A percentile compares a stretch with the other conserved stretches of the same genome.
Evolutionary conservation across 1,140 invertebrate genomes (phyloP).

Genomic region (Medauroidea extradentata): DNA sequence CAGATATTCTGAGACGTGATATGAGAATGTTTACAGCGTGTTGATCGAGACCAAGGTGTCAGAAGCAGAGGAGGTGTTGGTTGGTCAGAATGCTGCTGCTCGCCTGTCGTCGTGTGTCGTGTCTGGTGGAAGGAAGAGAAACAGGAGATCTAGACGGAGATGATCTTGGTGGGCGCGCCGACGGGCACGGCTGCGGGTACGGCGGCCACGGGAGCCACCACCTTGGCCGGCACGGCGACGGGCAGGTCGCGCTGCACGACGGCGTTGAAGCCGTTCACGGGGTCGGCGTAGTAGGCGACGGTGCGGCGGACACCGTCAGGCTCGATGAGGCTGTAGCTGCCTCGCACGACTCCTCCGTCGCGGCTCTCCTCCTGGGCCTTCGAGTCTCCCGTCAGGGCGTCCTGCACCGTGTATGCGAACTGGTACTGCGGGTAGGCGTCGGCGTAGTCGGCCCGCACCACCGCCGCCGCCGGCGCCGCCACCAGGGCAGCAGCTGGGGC

Average conservation of each 20-base stretch:
- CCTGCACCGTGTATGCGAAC: slow-evolving; percentile 51
- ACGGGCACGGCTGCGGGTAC: not conserved
- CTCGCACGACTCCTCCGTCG: slow-evolving; percentile 49
- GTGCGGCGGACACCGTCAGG: slow-evolving; percentile 30
- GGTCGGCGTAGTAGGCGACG: slow-evolving; percentile 25
- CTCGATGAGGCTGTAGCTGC: slow-evolving; percentile 43
- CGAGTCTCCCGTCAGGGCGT: slow-evolving; percentile 47
- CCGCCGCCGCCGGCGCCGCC: slow-evolving; percentile 2
- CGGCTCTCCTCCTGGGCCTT: slow-evolving; percentile 50
- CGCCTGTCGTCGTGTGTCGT: too few relatives aligned
- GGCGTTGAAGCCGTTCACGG: slow-evolving; percentile 21
- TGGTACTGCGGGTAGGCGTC: slow-evolving; percentile 45
- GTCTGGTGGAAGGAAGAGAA: not conserved
- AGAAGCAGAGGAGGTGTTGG: too few relatives aligned
- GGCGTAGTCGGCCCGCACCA: slow-evolving; percentile 11
- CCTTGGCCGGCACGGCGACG: slow-evolving; percentile 1
- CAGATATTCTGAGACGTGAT: too few relatives aligned
- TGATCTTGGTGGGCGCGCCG: not conserved
- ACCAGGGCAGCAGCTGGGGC: slow-evolving; percentile 8
- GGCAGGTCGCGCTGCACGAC: slow-evolving; percentile 18
- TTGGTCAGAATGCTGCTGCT: too few relatives aligned
- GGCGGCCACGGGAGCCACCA: slow-evolving; percentile 2
- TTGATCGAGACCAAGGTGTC: too few relatives aligned
- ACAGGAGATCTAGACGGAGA: not conserved
- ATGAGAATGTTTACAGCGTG: too few relatives aligned